Base-by-base conservation (phyloP, 2,113 vertebrate genomes). In the Acanthochromis polyacanthus region DNA sequence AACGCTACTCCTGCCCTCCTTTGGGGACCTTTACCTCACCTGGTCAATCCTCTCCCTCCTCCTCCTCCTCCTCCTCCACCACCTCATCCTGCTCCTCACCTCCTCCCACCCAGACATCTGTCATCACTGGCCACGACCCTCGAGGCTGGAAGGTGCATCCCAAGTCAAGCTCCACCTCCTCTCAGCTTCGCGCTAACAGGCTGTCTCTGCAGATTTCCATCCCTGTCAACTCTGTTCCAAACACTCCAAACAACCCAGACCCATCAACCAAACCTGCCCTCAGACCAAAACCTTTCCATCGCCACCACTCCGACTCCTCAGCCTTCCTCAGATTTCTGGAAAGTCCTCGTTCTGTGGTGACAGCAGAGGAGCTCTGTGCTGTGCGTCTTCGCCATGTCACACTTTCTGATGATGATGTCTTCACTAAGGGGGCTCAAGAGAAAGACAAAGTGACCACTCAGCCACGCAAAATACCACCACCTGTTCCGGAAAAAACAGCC, bases 1-100 rank as follows among this genome's bases (percentile, higher is more conserved):
- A 95, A 74, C 95, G 95, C 30, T 89, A 94, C 0, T 96, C 97
- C 91, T 98, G 96, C 48, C 97, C 98, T 0, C 96, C 95, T 20
- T 95, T 94, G 0, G 95, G 95, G 11, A 95, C 94, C 77, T 95
- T 93, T 15, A 95, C 94, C 68, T 96, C 96, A 75, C 95, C 95
- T 0, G 94, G 95, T 79, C 71, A 92, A 95, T 95, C 61, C 89
- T 91, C 77, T 94, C 95, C 64, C 88, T 93, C 78, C 93, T 94
- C 46, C 64, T 93, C 95, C 40, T 23, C 96, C 25, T 92, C 0
- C 93, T 95, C 94, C 92, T 96, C 71, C 91, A 90, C 80, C 93
- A 90, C 38, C 65, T 94, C 95, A 30, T 56, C 96, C 86, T 94
- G 0, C 95, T 96, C 95, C 96, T 96, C 95, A 0, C 95, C 97